Conservation (phyloP, 2,113 vertebrate species). For the Brachypodius melanocephalos region DNA sequence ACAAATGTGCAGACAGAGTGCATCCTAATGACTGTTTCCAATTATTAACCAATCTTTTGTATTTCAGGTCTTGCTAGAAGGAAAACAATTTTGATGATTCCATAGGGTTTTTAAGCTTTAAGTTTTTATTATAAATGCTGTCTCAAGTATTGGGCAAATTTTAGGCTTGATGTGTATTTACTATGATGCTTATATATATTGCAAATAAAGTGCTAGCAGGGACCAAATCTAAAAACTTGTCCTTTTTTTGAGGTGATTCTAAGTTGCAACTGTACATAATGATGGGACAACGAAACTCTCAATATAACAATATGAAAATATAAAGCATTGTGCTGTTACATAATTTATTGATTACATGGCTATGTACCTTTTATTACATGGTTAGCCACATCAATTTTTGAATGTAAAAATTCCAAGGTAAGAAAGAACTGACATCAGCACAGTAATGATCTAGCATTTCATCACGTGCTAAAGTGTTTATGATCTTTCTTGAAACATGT, state of each 20-base stretch:
- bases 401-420: not conserved
- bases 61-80: not conserved
- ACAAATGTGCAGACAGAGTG: not conserved
- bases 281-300: not conserved
- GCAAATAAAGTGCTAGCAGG: not conserved
- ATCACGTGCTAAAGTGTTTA: not conserved
- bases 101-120: not conserved
- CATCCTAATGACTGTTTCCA: not conserved
- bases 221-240: not conserved
- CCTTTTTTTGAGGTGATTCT: not conserved
- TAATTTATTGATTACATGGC: not conserved
- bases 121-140: not conserved
- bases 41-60: not conserved
- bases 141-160: not conserved
- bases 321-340: not conserved
- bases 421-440: not conserved
- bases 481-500: not conserved
- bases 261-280: not conserved
- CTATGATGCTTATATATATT: not conserved
- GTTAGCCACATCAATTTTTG: not conserved
- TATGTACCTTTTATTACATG: not conserved
- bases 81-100: not conserved
- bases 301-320: not conserved
- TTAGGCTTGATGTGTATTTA: not conserved
- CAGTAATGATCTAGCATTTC: not conserved